Conservation (phyloP, 2,888 invertebrate species). For the Nycteola revayana region DNA sequence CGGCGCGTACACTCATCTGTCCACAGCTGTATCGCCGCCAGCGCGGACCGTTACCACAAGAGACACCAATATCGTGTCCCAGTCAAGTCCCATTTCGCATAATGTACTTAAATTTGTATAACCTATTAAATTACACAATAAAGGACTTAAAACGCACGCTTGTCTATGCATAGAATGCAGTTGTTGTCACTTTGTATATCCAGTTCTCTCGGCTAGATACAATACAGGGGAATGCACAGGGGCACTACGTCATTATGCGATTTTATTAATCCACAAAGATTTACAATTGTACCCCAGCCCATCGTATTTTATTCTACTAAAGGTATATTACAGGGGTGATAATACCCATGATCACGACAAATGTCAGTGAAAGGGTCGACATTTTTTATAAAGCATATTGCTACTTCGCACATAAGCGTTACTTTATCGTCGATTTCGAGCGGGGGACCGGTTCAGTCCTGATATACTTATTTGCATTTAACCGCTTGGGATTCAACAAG, state of each 20-base stretch:
- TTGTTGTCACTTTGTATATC: conserved; percentile 48
- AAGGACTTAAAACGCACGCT: conserved; percentile 31
- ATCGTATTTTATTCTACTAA: conserved; percentile 19
- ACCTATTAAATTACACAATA: conserved; percentile 35
- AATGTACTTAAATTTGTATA: conserved; percentile 40
- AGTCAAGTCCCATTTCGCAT: conserved; percentile 48
- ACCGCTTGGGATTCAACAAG: conserved; percentile 41
- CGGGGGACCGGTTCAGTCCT: conserved; percentile 52
- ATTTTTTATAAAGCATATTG: conserved; percentile 17
- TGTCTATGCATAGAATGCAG: conserved; percentile 27
- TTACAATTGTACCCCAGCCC: conserved; percentile 25
- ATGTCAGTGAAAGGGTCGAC: conserved; percentile 14
- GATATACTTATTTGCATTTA: conserved; percentile 55
- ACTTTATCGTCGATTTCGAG: conserved; percentile 38
- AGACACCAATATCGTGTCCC: conserved; percentile 44
- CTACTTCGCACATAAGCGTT: conserved; percentile 34
- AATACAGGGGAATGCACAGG: conserved; percentile 27
- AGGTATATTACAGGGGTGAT: conserved; percentile 26
- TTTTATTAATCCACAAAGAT: conserved; percentile 28
- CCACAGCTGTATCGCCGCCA: conserved; percentile 51
- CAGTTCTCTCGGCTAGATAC: conserved; percentile 45
- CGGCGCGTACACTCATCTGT: conserved; percentile 43
- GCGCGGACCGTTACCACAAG: conserved; percentile 58
- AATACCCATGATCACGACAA: conserved; percentile 13
- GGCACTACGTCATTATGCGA: conserved; percentile 25